Evolutionary conservation across 2,113 vertebrate species (phyloP).

Genomic region (Gambusia holbrooki): DNA sequence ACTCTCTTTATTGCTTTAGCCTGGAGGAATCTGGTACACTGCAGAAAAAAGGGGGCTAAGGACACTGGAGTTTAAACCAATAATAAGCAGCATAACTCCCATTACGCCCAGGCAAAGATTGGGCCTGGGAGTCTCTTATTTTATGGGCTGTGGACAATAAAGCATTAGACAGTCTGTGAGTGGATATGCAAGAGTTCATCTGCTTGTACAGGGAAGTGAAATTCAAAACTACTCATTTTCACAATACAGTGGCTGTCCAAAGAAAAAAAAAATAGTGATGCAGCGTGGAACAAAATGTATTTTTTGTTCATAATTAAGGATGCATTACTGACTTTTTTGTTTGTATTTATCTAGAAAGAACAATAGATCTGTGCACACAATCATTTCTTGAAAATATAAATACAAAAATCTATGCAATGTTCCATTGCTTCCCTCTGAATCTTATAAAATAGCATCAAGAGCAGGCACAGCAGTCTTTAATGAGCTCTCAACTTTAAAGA

Average conservation of each 20-base stretch:
- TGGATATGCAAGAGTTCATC: constrained; percentile 34
- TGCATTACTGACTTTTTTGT: background rate
- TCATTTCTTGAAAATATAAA: constrained; percentile 28
- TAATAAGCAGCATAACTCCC: constrained; percentile 83
- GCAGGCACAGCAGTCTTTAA: constrained; percentile 94
- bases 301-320: background rate
- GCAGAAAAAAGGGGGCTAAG: constrained; percentile 78
- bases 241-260: background rate
- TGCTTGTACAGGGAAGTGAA: constrained; percentile 19
- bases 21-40: constrained; percentile 87
- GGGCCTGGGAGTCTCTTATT: constrained; percentile 61
- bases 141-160: constrained; percentile 66
- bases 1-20: constrained; percentile 99
- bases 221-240: constrained; percentile 33
- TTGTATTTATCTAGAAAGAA: background rate
- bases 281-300: background rate
- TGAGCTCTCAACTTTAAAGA: constrained; percentile 99
- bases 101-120: constrained; percentile 74
- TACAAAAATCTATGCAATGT: constrained; percentile 59
- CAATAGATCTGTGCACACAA: background rate
- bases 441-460: constrained; percentile 96
- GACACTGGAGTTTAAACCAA: constrained; percentile 86
- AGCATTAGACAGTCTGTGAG: constrained; percentile 30
- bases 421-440: constrained; percentile 83
- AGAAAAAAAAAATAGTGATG: constrained; percentile 1